Percentiles rank a stretch among this genome's conserved stretches.
Conservation (phyloP, 2,888 invertebrate genomes). For the Eutolmus rufibarbis region DNA sequence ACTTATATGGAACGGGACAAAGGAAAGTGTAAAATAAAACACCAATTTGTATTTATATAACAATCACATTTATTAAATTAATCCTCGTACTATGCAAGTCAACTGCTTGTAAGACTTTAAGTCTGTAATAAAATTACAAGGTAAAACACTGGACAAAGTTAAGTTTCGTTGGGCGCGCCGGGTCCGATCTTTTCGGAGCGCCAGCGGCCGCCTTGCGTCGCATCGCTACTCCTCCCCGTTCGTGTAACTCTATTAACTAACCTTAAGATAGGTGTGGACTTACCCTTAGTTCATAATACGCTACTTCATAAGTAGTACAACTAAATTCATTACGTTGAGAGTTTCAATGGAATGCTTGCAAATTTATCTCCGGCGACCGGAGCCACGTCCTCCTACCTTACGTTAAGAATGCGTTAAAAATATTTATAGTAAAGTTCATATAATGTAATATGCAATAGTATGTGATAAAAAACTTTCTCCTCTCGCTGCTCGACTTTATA, state of each 20-base stretch:
- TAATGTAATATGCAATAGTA: slow-evolving; percentile 33
- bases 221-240: not conserved
- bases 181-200: not conserved
- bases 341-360: slow-evolving; percentile 7
- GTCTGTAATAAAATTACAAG: slow-evolving; percentile 20
- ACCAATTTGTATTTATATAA: slow-evolving; percentile 43
- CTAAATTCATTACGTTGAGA: slow-evolving; percentile 33
- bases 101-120: slow-evolving; percentile 28
- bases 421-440: slow-evolving; percentile 27
- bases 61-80: slow-evolving; percentile 48
- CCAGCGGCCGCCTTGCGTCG: not conserved
- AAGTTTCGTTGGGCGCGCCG: not conserved
- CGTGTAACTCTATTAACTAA: not conserved
- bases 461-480: slow-evolving; percentile 17
- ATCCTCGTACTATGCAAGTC: slow-evolving; percentile 16
- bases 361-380: not conserved
- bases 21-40: slow-evolving; percentile 7
- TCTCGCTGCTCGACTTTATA: not conserved
- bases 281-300: slow-evolving; percentile 13
- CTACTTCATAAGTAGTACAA: slow-evolving; percentile 34
- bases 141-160: slow-evolving; percentile 37
- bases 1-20: not conserved
- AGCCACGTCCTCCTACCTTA: not conserved
- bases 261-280: slow-evolving; percentile 16
- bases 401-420: slow-evolving; percentile 16